Percentiles rank a stretch among this genome's conserved stretches.
These are phyloP conservation scores for Amiota mariae DNA, from an alignment of 2,888 invertebrate species.

Conservation along the genomic window DNA sequence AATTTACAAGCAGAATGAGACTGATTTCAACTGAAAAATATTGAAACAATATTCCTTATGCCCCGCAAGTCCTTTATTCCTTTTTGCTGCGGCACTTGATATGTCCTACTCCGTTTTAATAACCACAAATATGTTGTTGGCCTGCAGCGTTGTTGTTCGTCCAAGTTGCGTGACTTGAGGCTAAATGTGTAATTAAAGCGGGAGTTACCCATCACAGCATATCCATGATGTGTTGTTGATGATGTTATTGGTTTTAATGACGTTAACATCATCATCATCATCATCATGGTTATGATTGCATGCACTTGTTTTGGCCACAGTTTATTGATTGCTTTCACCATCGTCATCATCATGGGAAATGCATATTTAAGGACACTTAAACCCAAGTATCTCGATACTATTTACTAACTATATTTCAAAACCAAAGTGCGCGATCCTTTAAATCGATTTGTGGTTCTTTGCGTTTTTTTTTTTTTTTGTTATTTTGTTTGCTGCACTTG, in stretches of 20 bases:
- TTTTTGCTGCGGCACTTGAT: constrained; percentile 38
- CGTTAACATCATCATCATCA: constrained; percentile 38
- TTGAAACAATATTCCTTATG: no score
- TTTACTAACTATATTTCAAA: no score
- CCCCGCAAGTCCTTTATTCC: no score
- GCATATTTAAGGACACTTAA: constrained; percentile 9
- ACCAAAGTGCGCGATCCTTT: constrained; percentile 35
- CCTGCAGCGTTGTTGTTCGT: background rate
- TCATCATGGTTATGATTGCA: constrained; percentile 29
- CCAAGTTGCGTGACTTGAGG: constrained; percentile 42
- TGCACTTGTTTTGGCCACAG: constrained; percentile 55
- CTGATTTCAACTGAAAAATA: no score
- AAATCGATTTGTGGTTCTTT: constrained; percentile 40
- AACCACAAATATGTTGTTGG: constrained; percentile 52
- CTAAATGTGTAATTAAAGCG: constrained; percentile 60
- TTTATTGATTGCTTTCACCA: constrained; percentile 17
- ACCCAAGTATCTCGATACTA: no score
- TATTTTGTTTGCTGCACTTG: constrained; percentile 58
- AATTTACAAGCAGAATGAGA: background rate
- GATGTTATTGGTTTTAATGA: constrained; percentile 48
- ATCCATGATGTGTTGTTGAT: background rate
- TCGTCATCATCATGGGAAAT: constrained; percentile 13
- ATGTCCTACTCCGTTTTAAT: constrained; percentile 50
- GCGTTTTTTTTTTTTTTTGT: no score
- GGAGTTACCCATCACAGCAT: background rate